Evolutionary conservation across 2,113 vertebrate species (phyloP).

Genomic region (Heloderma charlesbogerti): DNA sequence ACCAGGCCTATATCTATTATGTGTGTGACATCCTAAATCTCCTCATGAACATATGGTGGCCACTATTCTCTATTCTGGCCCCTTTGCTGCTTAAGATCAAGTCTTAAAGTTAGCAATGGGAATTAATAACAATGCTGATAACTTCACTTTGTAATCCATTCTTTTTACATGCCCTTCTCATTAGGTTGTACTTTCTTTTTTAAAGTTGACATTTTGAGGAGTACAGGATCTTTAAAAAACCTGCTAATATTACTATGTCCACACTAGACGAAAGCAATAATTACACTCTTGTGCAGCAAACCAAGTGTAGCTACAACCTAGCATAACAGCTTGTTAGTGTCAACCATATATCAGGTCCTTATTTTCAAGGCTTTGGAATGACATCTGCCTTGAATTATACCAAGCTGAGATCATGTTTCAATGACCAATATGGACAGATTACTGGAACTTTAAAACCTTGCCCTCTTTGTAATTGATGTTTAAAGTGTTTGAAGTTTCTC

Average conservation of each 20-base stretch:
- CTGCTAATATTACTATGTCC: constrained; percentile 14
- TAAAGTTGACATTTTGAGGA: constrained; percentile 43
- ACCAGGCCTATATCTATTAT: background rate
- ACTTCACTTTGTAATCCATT: background rate
- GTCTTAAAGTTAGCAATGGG: background rate
- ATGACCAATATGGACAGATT: constrained; percentile 87
- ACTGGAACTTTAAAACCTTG: constrained; percentile 87
- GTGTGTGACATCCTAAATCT: background rate
- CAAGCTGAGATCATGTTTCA: constrained; percentile 90
- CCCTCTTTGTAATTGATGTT: constrained; percentile 90
- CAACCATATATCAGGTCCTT: constrained; percentile 85
- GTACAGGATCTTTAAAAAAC: constrained; percentile 40
- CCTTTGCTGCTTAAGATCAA: background rate
- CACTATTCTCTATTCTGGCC: background rate
- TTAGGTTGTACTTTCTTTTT: background rate
- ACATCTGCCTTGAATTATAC: constrained; percentile 91
- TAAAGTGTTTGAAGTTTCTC: constrained; percentile 92
- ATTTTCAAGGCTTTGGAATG: constrained; percentile 91
- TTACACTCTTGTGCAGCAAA: constrained; percentile 64
- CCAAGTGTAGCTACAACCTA: constrained; percentile 66
- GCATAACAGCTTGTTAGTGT: constrained; percentile 84
- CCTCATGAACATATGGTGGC: background rate
- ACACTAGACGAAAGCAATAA: constrained; percentile 62
- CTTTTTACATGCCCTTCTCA: rapidly evolving
- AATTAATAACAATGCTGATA: background rate